These are phyloP conservation scores for Takifugu ocellatus DNA, from an alignment of 2,797 vertebrate species.

Conservation along the genomic window DNA sequence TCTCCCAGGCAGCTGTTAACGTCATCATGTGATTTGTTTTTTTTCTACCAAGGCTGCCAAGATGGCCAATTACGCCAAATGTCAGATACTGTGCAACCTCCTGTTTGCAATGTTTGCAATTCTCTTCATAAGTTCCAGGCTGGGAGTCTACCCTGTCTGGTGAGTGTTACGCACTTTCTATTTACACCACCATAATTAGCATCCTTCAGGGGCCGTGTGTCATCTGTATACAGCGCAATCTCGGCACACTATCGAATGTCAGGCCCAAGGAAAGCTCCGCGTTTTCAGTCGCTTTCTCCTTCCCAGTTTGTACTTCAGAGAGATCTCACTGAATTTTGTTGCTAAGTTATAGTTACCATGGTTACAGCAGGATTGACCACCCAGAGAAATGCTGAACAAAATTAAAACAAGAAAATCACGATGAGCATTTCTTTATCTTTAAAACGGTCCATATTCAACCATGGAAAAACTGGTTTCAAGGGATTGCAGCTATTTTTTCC, in stretches of 20 bases:
- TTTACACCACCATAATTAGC: conserved; percentile 11
- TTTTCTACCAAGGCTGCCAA: conserved; percentile 87
- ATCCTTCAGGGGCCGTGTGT: conserved; percentile 1
- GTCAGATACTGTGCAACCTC: conserved; percentile 94
- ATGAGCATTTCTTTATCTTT: conserved; percentile 27
- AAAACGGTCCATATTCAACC: conserved; percentile 4
- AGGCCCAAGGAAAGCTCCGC: conserved; percentile 20
- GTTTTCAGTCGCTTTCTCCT: conserved; percentile 12
- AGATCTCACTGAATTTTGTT: conserved; percentile 67
- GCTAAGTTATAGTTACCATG: conserved; percentile 80
- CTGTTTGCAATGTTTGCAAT: conserved; percentile 92
- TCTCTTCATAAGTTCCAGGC: conserved; percentile 92
- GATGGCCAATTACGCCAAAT: conserved; percentile 99
- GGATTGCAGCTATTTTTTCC: neutral
- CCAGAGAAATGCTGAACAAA: conserved; percentile 54
- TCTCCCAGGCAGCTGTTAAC: conserved; percentile 3
- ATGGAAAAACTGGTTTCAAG: too few species aligned
- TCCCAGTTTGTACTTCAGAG: conserved; percentile 47
- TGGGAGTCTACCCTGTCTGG: conserved; percentile 94
- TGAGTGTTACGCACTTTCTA: conserved; percentile 72
- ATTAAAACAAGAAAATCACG: conserved; percentile 44
- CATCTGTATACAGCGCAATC: conserved; percentile 14
- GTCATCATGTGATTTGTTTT: conserved; percentile 2
- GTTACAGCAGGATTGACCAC: conserved; percentile 64
- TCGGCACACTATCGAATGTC: conserved; percentile 3